A percentile compares a stretch with the other conserved stretches of the same genome.
Conservation (phyloP, 2,888 invertebrate genomes). For the Cerceris rybyensis region DNA sequence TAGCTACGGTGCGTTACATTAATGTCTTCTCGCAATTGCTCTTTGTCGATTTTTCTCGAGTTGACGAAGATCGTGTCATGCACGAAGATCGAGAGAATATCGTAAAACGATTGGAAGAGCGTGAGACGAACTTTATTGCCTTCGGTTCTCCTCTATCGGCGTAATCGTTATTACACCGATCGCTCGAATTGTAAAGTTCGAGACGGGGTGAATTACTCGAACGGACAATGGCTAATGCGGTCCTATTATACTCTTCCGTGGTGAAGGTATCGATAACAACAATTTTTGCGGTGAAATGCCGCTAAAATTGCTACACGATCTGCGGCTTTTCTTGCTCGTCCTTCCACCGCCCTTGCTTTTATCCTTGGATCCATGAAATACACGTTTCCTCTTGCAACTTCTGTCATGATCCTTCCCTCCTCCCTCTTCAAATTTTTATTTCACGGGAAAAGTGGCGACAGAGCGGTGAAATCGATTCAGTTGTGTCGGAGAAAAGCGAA, state of each 20-base stretch:
- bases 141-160: slow-evolving; percentile 17
- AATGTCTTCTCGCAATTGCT: no score
- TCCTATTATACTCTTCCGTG: slow-evolving; percentile 63
- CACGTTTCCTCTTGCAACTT: slow-evolving; percentile 16
- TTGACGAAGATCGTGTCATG: no score
- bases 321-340: slow-evolving; percentile 62
- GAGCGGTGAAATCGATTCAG: no score
- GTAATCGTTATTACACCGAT: slow-evolving; percentile 67
- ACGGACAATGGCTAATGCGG: slow-evolving; percentile 63
- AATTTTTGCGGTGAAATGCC: slow-evolving; percentile 77
- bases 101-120: slow-evolving; percentile 27
- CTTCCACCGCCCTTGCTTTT: background rate
- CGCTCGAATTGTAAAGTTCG: slow-evolving; percentile 64
- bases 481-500: no score
- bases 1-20: no score
- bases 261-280: slow-evolving; percentile 72
- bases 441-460: no score
- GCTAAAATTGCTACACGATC: slow-evolving; percentile 76
- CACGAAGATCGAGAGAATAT: background rate
- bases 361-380: slow-evolving; percentile 15
- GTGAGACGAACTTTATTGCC: slow-evolving; percentile 33
- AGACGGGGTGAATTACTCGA: slow-evolving; percentile 52
- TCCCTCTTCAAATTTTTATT: slow-evolving; percentile 1
- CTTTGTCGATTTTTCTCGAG: no score
- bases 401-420: slow-evolving; percentile 11